Percentiles rank a stretch among this genome's conserved stretches.
Evolutionary conservation across 1,140 invertebrate species (phyloP).

Genomic region (Aphaenogaster rudis): DNA sequence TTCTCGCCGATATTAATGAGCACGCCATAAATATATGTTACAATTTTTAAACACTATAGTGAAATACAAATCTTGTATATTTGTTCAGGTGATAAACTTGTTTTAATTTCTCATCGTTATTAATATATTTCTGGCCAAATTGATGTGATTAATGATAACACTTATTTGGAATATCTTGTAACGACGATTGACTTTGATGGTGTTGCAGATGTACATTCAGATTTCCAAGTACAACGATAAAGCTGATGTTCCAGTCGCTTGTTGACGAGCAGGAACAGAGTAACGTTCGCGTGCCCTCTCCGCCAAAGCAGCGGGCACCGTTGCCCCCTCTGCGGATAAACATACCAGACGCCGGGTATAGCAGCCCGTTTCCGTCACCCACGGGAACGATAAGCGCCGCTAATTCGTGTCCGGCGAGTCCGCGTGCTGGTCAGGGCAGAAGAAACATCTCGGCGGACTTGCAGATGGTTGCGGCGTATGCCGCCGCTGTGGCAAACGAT

Average conservation of each 20-base stretch:
- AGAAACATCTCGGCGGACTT: constrained; percentile 91
- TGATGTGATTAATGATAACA: background rate
- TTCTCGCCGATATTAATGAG: background rate
- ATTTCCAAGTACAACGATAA: constrained; percentile 99
- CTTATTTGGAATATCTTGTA: background rate
- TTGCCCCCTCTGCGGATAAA: constrained; percentile 94
- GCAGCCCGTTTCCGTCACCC: constrained; percentile 97
- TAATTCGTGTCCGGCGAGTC: constrained; percentile 99
- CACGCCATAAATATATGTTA: background rate
- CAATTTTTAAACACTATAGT: background rate
- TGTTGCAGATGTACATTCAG: constrained; percentile 95
- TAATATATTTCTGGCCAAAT: background rate
- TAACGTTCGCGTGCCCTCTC: constrained; percentile 83
- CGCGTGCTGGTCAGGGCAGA: constrained; percentile 91
- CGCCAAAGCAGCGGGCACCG: constrained; percentile 85
- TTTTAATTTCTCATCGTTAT: background rate
- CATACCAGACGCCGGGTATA: constrained; percentile 94
- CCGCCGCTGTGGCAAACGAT: constrained; percentile 86
- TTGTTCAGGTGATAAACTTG: background rate
- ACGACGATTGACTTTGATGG: constrained; percentile 59
- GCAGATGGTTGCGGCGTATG: constrained; percentile 91
- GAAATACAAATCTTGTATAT: background rate
- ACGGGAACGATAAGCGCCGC: constrained; percentile 96
- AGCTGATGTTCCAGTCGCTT: constrained; percentile 97
- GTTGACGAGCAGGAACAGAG: constrained; percentile 90